A percentile compares a stretch with the other conserved stretches of the same genome.
These are phyloP conservation scores for Pseudachorutes palmiensis DNA, from an alignment of 1,140 invertebrate species.

Conservation along the genomic window DNA sequence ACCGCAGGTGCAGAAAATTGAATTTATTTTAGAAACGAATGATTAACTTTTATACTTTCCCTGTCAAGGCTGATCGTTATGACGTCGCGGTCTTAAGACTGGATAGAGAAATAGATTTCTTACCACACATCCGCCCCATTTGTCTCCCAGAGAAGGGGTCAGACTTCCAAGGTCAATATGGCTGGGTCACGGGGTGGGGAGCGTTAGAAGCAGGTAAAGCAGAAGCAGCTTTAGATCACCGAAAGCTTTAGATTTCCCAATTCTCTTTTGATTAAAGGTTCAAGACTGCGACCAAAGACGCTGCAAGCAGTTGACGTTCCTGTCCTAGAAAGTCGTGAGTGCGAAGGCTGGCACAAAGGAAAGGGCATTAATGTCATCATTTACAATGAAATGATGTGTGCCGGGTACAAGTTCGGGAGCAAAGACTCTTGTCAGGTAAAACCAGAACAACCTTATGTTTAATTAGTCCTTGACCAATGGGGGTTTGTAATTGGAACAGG, in stretches of 20 bases:
- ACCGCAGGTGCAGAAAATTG: conserved; percentile 57
- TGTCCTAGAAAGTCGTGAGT: conserved; percentile 77
- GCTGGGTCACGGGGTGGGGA: conserved; percentile 89
- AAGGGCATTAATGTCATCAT: conserved; percentile 81
- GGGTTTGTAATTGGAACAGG: conserved; percentile 46
- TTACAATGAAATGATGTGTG: conserved; percentile 94
- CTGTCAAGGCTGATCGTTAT: conserved; percentile 55
- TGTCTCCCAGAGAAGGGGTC: conserved; percentile 83
- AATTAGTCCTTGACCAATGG: conserved; percentile 19
- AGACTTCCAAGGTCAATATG: conserved; percentile 79
- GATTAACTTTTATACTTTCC: not conserved
- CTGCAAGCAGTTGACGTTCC: conserved; percentile 87
- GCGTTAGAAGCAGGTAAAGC: conserved; percentile 50
- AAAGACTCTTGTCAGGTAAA: conserved; percentile 69
- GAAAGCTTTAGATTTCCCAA: too few species aligned
- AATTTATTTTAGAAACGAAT: conserved; percentile 9
- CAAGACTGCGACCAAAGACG: conserved; percentile 75
- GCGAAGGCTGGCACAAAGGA: conserved; percentile 59
- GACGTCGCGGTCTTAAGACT: conserved; percentile 84
- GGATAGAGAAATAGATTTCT: conserved; percentile 74
- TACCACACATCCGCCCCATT: conserved; percentile 87
- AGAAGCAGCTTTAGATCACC: too few species aligned
- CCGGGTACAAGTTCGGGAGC: conserved; percentile 82
- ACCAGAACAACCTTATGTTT: conserved; percentile 17
- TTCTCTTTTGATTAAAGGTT: conserved; percentile 50